phyloP scores from a whole-genome alignment of 2,888 invertebrate species.

The Enchytraeus crypticus region DNA sequence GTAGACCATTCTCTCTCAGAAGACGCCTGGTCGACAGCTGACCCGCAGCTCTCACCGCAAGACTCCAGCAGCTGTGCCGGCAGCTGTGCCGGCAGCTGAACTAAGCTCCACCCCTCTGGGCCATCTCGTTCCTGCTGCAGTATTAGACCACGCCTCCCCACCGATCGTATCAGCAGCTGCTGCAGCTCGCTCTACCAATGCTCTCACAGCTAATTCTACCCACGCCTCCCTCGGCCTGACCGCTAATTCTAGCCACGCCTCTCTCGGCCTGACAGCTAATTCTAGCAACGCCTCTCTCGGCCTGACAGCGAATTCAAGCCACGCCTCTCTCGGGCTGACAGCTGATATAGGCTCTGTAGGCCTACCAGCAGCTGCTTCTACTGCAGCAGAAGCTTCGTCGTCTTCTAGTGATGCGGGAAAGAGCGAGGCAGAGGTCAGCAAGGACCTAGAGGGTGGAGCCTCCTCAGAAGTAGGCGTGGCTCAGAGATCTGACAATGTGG shows the following conservation, averaged over 20 bases:
- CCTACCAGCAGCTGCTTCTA: neutral
- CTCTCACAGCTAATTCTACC: neutral
- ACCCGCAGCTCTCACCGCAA: slow-evolving; percentile 5
- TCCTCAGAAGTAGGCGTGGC: neutral
- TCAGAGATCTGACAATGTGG: neutral
- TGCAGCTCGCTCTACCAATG: neutral
- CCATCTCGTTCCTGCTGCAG: too few species aligned
- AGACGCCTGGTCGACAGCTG: slow-evolving; percentile 7
- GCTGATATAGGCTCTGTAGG: neutral
- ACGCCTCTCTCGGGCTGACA: neutral
- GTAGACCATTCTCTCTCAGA: neutral
- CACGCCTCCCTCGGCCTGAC: too few species aligned
- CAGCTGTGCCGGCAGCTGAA: too few species aligned
- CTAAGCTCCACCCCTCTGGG: too few species aligned
- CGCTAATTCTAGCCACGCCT: neutral
- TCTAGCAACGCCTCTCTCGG: too few species aligned
- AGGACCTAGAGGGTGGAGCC: neutral
- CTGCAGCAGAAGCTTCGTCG: neutral
- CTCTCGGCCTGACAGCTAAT: neutral
- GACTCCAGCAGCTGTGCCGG: neutral
- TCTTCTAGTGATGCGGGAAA: neutral
- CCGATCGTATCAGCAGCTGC: neutral
- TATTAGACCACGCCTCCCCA: too few species aligned
- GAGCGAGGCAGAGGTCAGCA: neutral
- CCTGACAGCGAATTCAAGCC: neutral